These are phyloP conservation scores for Sminthopsis crassicaudata DNA, from an alignment of 2,113 vertebrate genomes.

Conservation along the genomic window DNA sequence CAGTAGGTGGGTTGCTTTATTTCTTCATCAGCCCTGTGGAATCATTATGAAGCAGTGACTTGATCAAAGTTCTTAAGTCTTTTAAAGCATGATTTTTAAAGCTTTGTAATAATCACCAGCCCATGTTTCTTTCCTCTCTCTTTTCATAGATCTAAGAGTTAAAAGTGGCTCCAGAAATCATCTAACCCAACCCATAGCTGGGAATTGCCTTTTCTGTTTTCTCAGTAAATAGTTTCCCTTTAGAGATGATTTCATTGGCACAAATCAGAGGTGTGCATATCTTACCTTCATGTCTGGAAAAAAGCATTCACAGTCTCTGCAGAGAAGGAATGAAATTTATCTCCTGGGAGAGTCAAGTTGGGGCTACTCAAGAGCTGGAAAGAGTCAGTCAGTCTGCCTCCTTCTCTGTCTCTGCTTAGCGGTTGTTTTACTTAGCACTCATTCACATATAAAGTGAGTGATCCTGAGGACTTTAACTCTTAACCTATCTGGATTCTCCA, in stretches of 20 bases:
- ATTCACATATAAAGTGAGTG: constrained; percentile 60
- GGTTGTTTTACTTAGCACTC: constrained; percentile 57
- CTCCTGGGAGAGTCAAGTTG: background rate
- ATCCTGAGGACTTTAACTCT: constrained; percentile 67
- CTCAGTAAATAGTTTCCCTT: constrained; percentile 48
- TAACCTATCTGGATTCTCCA: constrained; percentile 63
- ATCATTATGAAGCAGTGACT: background rate
- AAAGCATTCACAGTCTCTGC: constrained; percentile 60
- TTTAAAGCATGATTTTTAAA: background rate
- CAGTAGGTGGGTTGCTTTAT: background rate
- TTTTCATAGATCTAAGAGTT: background rate
- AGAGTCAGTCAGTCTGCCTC: constrained; percentile 64
- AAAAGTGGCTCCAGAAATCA: background rate
- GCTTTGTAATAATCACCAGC: background rate
- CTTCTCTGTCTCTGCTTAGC: constrained; percentile 21
- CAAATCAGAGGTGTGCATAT: constrained; percentile 55
- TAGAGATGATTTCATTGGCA: constrained; percentile 57
- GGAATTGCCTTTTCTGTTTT: background rate
- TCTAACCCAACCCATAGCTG: background rate
- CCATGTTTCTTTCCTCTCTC: background rate
- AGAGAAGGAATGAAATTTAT: constrained; percentile 64
- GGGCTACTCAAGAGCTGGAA: constrained; percentile 50
- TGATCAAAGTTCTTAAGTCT: background rate
- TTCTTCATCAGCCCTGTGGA: background rate
- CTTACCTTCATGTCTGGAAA: constrained; percentile 85